A percentile compares a stretch with the other conserved stretches of the same genome.
Conservation (phyloP, 2,113 vertebrate species). For the Craseonycteris thonglongyai region DNA sequence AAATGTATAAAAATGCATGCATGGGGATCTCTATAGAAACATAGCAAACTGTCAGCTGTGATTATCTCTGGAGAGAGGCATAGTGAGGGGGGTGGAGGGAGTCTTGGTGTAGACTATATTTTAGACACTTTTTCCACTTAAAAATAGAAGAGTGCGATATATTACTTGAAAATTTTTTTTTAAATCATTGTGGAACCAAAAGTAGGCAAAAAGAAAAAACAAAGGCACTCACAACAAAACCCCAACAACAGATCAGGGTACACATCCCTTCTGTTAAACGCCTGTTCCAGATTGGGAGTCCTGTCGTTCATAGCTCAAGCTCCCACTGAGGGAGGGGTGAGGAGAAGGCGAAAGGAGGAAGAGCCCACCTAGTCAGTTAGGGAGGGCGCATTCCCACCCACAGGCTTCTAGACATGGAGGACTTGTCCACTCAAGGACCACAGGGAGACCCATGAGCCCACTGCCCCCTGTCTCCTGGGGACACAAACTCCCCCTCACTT, state of each 20-base stretch:
- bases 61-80: background rate
- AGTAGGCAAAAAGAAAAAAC: background rate
- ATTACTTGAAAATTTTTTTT: background rate
- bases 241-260: background rate
- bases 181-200: background rate
- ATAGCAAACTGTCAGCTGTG: background rate
- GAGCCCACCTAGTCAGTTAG: background rate
- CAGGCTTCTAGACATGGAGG: background rate
- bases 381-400: background rate
- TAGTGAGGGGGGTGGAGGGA: background rate
- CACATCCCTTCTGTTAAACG: background rate
- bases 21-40: background rate
- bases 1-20: background rate
- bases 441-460: background rate
- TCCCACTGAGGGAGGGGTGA: background rate
- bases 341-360: background rate
- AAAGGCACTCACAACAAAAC: background rate
- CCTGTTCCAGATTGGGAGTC: background rate
- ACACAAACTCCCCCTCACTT: accelerated
- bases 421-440: background rate
- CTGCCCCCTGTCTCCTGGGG: background rate
- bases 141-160: background rate
- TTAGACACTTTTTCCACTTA: background rate
- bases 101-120: background rate
- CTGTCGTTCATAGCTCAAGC: background rate